These are phyloP conservation scores for Helostoma temminkii DNA, from an alignment of 2,797 vertebrate species.

Conservation along the genomic window DNA sequence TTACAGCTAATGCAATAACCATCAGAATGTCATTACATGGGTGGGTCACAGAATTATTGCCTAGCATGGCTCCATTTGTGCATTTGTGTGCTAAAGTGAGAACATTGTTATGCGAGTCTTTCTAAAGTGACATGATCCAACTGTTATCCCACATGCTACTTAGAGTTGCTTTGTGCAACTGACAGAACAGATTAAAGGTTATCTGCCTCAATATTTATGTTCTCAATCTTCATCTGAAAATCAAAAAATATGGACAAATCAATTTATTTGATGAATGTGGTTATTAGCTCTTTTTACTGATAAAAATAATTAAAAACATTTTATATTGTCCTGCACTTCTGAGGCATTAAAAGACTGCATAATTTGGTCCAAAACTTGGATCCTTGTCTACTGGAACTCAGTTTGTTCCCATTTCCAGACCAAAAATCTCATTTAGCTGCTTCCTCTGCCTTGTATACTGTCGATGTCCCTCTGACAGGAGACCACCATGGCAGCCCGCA, in stretches of 20 bases:
- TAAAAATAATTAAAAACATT: not conserved
- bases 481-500: conserved; percentile 66
- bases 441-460: conserved; percentile 49
- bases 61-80: conserved; percentile 64
- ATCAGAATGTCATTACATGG: conserved; percentile 84
- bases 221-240: not conserved
- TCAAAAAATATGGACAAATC: not conserved
- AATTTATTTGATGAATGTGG: not conserved
- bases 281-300: not conserved
- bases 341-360: conserved; percentile 17
- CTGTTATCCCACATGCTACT: conserved; percentile 47
- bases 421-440: conserved; percentile 68
- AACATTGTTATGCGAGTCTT: conserved; percentile 37
- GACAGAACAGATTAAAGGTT: conserved; percentile 42
- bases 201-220: conserved; percentile 3
- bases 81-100: conserved; percentile 23
- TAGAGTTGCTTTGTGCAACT: conserved; percentile 66
- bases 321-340: conserved; percentile 8
- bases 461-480: conserved; percentile 71
- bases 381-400: conserved; percentile 46
- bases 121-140: conserved; percentile 43
- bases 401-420: conserved; percentile 58
- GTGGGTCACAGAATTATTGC: conserved; percentile 70
- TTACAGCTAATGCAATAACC: conserved; percentile 88
- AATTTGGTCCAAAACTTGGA: conserved; percentile 36